A percentile compares a stretch with the other conserved stretches of the same genome.
phyloP scores from a whole-genome alignment of 2,888 invertebrate species.

The Yponomeuta sedellus region DNA sequence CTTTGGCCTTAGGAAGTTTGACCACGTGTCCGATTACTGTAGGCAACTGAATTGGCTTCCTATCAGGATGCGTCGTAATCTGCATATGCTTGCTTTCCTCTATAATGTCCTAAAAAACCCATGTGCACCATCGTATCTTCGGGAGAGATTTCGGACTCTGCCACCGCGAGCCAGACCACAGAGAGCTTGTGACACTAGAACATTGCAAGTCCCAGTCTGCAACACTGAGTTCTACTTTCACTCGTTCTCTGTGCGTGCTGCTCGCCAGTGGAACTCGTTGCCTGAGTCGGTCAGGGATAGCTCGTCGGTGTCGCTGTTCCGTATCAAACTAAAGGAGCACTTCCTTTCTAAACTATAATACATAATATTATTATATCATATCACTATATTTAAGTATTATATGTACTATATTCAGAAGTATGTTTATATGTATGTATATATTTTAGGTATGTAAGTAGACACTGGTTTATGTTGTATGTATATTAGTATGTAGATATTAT shows the following conservation, averaged over 20 bases:
- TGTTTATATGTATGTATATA: no score
- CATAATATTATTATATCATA: no score
- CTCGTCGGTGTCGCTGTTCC: background rate
- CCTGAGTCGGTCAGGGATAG: background rate
- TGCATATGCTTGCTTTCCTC: background rate
- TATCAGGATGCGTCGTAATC: background rate
- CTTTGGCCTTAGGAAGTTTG: conserved; percentile 9
- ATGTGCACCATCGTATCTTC: background rate
- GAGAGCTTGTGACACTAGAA: background rate
- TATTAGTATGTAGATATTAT: no score
- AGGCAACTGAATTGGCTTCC: conserved; percentile 11
- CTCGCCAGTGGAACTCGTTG: background rate
- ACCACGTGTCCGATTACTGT: conserved; percentile 9
- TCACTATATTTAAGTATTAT: no score
- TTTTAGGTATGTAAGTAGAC: no score
- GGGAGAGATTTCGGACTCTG: background rate
- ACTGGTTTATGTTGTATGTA: no score
- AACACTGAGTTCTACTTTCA: background rate
- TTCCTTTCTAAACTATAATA: background rate
- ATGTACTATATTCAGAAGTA: no score
- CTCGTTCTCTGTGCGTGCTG: background rate
- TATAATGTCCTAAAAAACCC: conserved; percentile 1
- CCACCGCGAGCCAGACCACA: background rate
- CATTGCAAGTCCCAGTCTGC: background rate
- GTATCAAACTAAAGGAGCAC: background rate